Evolutionary conservation across 2,113 vertebrate species (phyloP).

Genomic region (Geococcyx californianus): DNA sequence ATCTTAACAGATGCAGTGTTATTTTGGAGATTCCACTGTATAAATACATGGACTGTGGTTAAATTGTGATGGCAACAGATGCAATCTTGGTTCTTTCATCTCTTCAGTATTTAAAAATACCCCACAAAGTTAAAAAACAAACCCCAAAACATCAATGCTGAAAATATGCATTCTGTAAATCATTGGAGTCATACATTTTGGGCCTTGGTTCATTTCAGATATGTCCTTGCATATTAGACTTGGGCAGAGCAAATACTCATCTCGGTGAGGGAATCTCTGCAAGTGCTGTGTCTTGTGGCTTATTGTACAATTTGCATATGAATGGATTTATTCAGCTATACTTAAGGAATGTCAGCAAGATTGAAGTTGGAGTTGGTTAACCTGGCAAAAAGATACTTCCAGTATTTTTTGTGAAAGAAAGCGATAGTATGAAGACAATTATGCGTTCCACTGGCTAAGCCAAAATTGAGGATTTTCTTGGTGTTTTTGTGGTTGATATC

Average conservation of each 20-base stretch:
- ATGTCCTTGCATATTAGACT: background rate
- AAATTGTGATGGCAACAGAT: conserved; percentile 63
- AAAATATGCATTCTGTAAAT: background rate
- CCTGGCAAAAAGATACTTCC: conserved; percentile 44
- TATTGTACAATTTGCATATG: conserved; percentile 20
- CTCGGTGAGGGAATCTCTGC: background rate
- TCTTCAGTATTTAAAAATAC: conserved; percentile 54
- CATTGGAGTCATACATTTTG: background rate
- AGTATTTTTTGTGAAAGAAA: conserved; percentile 40
- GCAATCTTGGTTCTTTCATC: conserved; percentile 41
- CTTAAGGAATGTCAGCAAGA: conserved; percentile 14
- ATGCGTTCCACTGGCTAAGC: background rate
- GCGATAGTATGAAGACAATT: background rate
- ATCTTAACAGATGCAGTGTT: conserved; percentile 64
- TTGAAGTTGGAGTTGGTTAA: conserved; percentile 43
- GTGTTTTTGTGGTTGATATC: background rate
- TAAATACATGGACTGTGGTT: conserved; percentile 57
- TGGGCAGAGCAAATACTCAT: background rate
- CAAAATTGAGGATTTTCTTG: background rate
- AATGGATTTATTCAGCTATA: conserved; percentile 16
- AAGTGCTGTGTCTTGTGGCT: background rate
- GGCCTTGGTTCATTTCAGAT: background rate
- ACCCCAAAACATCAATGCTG: background rate
- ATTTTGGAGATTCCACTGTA: conserved; percentile 68
- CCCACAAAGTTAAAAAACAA: background rate